Evolutionary conservation across 2,113 vertebrate genomes (phyloP), one percentile per base, ranked within the genome.

Genomic region (Naja naja): DNA sequence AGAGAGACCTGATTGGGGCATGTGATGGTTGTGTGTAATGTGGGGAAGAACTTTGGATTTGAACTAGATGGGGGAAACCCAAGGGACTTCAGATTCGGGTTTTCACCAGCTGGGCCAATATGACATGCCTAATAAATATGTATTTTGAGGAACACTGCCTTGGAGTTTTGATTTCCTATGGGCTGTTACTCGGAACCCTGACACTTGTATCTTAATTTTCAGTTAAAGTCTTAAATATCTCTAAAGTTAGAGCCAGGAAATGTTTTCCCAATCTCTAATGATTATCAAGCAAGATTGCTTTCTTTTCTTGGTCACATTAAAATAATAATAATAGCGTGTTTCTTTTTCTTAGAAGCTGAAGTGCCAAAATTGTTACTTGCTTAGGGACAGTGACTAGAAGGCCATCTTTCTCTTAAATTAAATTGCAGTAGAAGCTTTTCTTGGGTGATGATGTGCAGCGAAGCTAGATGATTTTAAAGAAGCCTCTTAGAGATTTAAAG

Each of bases 391-490:
- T 88, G 96, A 94, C 87, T 94, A 96, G 94, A 96, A 94, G 96
- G 96, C 94, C 95, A 94, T 93, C 91, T 90, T 95, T 94, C 94
- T 93, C 93, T 96, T 95, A 96, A 97, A 96, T 96, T 93, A 97
- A 94, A 95, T 95, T 94, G 97, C 94, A 95, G 94, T 97, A 91
- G 93, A 94, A 94, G 94, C 97, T 98, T 97, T 98, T 98, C 98
- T 98, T 97, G 87, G 97, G 92, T 98, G 96, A 96, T 97, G 97
- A 94, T 97, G 96, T 97, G 97, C 97, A 96, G 95, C 56, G 93
- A 97, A 95, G 96, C 96, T 97, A 96, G 97, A 97, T 96, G 97
- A 98, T 97, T 97, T 96, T 96, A 95, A 97, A 97, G 97, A 96
- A 97, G 97, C 95, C 94, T 95, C 96, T 97, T 96, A 92, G 96